Conservation (phyloP, 2,888 invertebrate species). For the Athrips mouffetella region DNA sequence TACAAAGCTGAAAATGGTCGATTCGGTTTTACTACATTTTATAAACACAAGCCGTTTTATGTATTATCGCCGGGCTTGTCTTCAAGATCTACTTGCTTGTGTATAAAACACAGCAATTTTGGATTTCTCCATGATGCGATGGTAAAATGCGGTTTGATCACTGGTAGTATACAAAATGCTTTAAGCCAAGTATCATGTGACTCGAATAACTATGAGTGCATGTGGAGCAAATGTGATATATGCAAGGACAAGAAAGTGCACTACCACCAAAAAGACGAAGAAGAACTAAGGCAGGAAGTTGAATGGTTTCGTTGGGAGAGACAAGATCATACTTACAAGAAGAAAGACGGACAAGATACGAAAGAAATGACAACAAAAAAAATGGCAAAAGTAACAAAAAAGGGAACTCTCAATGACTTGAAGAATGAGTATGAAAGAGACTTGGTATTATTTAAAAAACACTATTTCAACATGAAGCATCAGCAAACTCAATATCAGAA, state of each 20-base stretch:
- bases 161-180: slow-evolving; percentile 3
- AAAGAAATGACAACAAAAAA: slow-evolving; percentile 13
- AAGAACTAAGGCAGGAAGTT: slow-evolving; percentile 3
- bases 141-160: slow-evolving; percentile 7
- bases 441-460: slow-evolving; percentile 9
- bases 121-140: slow-evolving; percentile 4
- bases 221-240: slow-evolving; percentile 9
- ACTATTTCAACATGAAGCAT: slow-evolving; percentile 12
- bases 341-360: slow-evolving; percentile 6
- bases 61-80: too few relatives aligned
- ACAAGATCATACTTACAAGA: slow-evolving; percentile 8
- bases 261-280: background rate
- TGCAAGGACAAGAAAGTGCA: slow-evolving; percentile 11
- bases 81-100: slow-evolving; percentile 11
- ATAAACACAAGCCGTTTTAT: too few relatives aligned
- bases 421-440: slow-evolving; percentile 10
- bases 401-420: slow-evolving; percentile 7
- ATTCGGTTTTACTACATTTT: too few relatives aligned
- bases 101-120: slow-evolving; percentile 8
- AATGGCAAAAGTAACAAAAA: slow-evolving; percentile 13
- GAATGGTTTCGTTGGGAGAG: slow-evolving; percentile 11
- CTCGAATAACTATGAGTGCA: slow-evolving; percentile 8
- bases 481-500: slow-evolving; percentile 12
- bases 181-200: slow-evolving; percentile 10
- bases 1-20: too few relatives aligned